Conservation (phyloP, 2,888 invertebrate species). For the Tryphoninae sp. region DNA sequence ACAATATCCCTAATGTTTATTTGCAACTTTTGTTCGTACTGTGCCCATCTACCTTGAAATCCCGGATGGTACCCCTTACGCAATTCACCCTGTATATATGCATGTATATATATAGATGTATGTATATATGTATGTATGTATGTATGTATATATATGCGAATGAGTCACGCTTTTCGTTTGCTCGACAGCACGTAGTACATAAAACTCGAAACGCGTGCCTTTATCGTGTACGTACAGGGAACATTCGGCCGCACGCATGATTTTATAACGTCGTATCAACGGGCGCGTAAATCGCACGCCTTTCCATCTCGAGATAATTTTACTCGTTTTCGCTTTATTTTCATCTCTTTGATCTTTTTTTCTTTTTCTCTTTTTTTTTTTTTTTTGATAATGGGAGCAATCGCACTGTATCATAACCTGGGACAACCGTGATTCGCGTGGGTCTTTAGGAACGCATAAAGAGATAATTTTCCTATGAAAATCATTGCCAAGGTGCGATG, state of each 20-base stretch:
- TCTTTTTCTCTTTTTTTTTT: neutral
- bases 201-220: conserved; percentile 28
- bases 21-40: too few relatives aligned
- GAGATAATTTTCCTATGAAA: conserved; percentile 33
- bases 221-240: neutral
- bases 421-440: conserved; percentile 66
- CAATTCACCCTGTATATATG: neutral
- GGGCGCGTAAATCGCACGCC: conserved; percentile 35
- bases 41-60: too few relatives aligned
- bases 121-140: neutral
- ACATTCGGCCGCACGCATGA: conserved; percentile 19
- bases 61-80: too few relatives aligned
- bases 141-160: conserved; percentile 21
- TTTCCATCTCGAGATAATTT: conserved; percentile 7
- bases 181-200: conserved; percentile 16
- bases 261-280: conserved; percentile 32
- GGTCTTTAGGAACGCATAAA: conserved; percentile 35
- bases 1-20: too few relatives aligned
- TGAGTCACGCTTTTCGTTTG: conserved; percentile 47
- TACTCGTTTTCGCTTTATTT: neutral
- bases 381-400: conserved; percentile 17
- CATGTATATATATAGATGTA: neutral
- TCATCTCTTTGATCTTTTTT: too few relatives aligned
- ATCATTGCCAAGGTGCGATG: conserved; percentile 67
- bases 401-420: conserved; percentile 68